Base-by-base conservation (phyloP, 2,113 vertebrate species). In the Apistogramma diplotaenia region DNA sequence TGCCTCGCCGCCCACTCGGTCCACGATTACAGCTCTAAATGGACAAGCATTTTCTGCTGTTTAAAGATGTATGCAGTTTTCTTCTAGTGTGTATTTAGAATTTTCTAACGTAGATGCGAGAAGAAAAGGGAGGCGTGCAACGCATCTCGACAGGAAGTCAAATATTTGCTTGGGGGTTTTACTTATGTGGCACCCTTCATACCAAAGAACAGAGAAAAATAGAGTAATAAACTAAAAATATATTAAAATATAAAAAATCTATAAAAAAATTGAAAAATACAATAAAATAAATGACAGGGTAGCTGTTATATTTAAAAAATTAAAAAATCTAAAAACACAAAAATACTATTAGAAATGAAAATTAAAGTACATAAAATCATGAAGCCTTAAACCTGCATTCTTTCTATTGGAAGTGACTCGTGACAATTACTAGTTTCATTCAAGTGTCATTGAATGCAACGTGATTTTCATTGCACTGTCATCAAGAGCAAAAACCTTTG, bases 1-100 rank as follows among this genome's bases (percentile, higher is more conserved):
- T 60, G 49, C 55, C 55, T 71, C 31, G 3, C 53, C 56, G 25
- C 75, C 79, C 73, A 83, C 82, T 78, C 84, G 51, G 51, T 61
- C 78, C 56, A 56, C 81, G 74, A 73, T 79, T 76, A 80, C 15
- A 11, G 77, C 79, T 75, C 29, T 4, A 43, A 70, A 25, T 55
- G 27, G 74, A 15, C 3, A n/a, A 21, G 11, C 75, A 10, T 31
- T 62, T 74, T 35, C 40, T 19, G 5, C 71, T 2, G 21, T 58
- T 62, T 19, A 18, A 62, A 59, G 21, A 15, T 18, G 40, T 18
- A 29, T 70, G 65, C 25, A 12, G 6, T 33, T 19, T 60, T 43
- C 62, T 33, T 11, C 3, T 27, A 58, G 21, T 16, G 53, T 3
- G 10, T 57, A 37, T 51, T 57, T 49, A 10, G 6, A 56, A 31